Conservation (phyloP, 2,888 invertebrate species). For the Microctonus hyperodae region DNA sequence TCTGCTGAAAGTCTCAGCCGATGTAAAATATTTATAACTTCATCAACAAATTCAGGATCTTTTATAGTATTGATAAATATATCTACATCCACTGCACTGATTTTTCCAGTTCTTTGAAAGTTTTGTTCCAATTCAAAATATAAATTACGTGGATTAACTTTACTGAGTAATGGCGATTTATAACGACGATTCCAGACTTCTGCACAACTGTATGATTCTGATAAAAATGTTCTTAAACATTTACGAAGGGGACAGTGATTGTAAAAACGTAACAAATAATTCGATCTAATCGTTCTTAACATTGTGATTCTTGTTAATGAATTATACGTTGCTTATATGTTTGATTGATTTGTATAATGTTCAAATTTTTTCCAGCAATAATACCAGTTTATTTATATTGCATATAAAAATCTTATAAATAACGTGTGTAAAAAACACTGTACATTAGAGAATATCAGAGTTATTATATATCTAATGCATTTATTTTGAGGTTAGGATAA, state of each 20-base stretch:
- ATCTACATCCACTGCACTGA: conserved; percentile 84
- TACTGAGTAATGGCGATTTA: conserved; percentile 68
- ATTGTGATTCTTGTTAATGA: not conserved
- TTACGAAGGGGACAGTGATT: conserved; percentile 29
- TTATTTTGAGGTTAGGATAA: too few relatives aligned
- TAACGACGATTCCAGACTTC: conserved; percentile 75
- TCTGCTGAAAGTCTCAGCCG: conserved; percentile 77
- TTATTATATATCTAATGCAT: too few relatives aligned
- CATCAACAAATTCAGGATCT: conserved; percentile 70
- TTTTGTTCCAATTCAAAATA: conserved; percentile 76
- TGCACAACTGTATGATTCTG: conserved; percentile 76
- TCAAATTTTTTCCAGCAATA: too few relatives aligned
- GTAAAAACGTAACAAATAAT: too few relatives aligned
- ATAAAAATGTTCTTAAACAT: conserved; percentile 68
- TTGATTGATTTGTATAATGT: too few relatives aligned
- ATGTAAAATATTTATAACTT: conserved; percentile 75
- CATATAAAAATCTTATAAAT: too few relatives aligned
- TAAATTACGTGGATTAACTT: conserved; percentile 72
- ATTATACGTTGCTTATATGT: too few relatives aligned
- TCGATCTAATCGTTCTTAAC: too few relatives aligned
- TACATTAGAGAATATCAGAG: too few relatives aligned
- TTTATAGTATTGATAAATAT: conserved; percentile 77
- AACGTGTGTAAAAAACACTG: too few relatives aligned
- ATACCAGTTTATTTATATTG: too few relatives aligned
- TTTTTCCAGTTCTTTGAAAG: conserved; percentile 68